phyloP scores from a whole-genome alignment of 1,140 invertebrate species.

The Patella vulgata region DNA sequence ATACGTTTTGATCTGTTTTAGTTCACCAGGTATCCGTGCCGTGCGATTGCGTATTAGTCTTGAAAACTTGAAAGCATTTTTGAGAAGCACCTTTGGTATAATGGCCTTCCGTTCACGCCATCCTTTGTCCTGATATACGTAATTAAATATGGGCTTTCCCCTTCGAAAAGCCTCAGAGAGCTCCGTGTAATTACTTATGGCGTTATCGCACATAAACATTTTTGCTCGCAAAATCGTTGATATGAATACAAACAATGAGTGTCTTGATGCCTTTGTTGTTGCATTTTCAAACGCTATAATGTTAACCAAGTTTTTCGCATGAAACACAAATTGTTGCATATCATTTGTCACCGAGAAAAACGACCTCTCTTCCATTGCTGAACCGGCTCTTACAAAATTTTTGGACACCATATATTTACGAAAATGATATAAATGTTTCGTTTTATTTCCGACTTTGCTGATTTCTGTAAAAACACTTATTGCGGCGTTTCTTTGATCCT shows the following conservation, averaged over 20 bases:
- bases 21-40: conserved; percentile 3
- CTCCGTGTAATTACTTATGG: conserved; percentile 31
- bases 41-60: not conserved
- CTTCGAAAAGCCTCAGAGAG: conserved; percentile 13
- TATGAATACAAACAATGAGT: conserved; percentile 18
- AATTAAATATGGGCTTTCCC: conserved; percentile 28
- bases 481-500: conserved; percentile 1
- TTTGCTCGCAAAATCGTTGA: conserved; percentile 10
- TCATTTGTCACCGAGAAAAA: conserved; percentile 14
- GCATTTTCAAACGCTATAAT: too few relatives aligned
- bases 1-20: conserved; percentile 6
- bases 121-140: conserved; percentile 12
- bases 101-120: conserved; percentile 11
- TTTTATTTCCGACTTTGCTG: conserved; percentile 6
- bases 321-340: conserved; percentile 22
- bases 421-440: conserved; percentile 16
- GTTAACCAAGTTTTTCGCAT: not conserved
- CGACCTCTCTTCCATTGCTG: conserved; percentile 40
- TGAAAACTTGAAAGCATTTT: conserved; percentile 2
- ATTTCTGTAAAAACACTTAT: not conserved
- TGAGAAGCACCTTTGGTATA: conserved; percentile 15
- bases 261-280: not conserved
- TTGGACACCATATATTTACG: conserved; percentile 31
- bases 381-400: conserved; percentile 28
- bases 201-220: conserved; percentile 19